Evolutionary conservation across 2,113 vertebrate genomes (phyloP), one percentile per base, ranked within the genome.

Genomic region (Indicator maculatus): DNA sequence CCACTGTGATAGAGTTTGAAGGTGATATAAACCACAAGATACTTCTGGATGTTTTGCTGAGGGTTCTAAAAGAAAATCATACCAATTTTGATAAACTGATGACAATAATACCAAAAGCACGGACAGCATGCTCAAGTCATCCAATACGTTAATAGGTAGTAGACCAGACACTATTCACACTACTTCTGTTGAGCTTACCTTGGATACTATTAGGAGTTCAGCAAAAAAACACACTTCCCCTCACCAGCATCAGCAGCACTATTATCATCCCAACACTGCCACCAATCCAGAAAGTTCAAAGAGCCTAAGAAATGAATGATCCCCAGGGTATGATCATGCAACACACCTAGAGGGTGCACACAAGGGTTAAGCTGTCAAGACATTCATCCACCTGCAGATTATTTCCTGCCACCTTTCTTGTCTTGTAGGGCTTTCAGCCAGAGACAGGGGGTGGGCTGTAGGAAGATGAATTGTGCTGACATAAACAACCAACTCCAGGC

Each of bases 81-180:
- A 83, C 90, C 77, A 50, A 20, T 33, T 92, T 89, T 92, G 67
- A 96, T 93, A 96, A 94, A 45, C 65, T 96, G 69, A 21, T 97
- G 93, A 90, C 93, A 97, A 64, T 91, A 86, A 93, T 2, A 82
- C 71, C 67, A 74, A 61, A 72, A 41, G 7, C 10, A 82, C 31
- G 80, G 93, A 77, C 95, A 97, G 63, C 50, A 70, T 24, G 47
- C 91, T 91, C 36, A 59, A 77, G 88, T 67, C 79, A 65, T 90
- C 50, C 72, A 96, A 13, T 59, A 30, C 70, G 81, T 83, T 63
- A 95, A 94, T 61, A 80, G 79, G 69, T 76, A 92, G 80, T 31
- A 93, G 13, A 88, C 52, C 83, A 90, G 78, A 89, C 85, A 69
- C 52, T 85, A 93, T 75, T 93, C 86, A 79, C 21, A 38, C 81